phyloP scores from a whole-genome alignment of 2,113 vertebrate species.

The Myrmecobius fasciatus region DNA sequence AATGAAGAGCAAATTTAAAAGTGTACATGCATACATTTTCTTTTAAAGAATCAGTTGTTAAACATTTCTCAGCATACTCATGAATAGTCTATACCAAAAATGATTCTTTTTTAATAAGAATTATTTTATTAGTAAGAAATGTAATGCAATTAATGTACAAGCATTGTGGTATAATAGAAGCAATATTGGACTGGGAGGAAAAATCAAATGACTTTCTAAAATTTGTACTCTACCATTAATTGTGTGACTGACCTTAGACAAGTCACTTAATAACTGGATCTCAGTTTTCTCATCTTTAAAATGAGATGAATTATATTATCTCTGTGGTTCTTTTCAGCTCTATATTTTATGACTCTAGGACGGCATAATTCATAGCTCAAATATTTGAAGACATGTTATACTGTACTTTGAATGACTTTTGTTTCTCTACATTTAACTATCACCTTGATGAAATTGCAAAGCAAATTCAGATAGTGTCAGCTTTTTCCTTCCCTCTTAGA shows the following conservation, averaged over 20 bases:
- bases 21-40: background rate
- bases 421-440: background rate
- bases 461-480: background rate
- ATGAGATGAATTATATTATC: background rate
- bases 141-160: background rate
- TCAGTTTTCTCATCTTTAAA: background rate
- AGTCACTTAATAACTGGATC: background rate
- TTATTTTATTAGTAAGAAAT: background rate
- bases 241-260: background rate
- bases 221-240: background rate
- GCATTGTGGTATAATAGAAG: background rate
- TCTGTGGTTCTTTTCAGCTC: background rate
- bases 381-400: background rate
- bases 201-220: background rate
- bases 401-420: background rate
- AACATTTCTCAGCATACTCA: background rate
- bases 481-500: background rate
- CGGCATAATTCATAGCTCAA: background rate
- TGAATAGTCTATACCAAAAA: background rate
- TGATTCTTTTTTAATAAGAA: background rate
- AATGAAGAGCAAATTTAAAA: background rate
- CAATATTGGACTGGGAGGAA: background rate
- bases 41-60: background rate
- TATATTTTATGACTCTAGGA: background rate
- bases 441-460: conserved; percentile 1